These are phyloP conservation scores for Ochropleura plecta DNA, from an alignment of 2,888 invertebrate genomes.

Conservation along the genomic window DNA sequence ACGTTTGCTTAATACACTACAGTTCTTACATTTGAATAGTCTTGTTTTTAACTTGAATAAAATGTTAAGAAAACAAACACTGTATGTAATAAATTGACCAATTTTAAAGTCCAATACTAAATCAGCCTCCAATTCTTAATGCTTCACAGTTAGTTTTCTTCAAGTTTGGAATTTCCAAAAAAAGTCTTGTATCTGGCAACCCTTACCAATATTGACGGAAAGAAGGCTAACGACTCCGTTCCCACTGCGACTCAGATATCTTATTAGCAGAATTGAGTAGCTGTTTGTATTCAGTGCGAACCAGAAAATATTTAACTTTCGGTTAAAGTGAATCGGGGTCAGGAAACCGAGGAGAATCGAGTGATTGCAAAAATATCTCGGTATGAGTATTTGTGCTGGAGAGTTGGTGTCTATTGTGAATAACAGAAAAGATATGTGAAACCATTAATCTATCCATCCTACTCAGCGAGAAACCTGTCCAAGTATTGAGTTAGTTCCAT, in stretches of 20 bases:
- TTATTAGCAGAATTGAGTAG: conserved; percentile 69
- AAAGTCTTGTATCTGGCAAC: conserved; percentile 22
- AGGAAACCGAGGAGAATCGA: conserved; percentile 71
- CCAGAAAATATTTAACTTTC: conserved; percentile 71
- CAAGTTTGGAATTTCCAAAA: conserved; percentile 5
- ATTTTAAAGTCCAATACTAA: neutral
- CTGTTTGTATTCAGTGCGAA: conserved; percentile 69
- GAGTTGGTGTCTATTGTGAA: conserved; percentile 68
- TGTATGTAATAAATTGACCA: neutral
- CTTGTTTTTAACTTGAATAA: neutral
- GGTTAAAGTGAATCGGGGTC: conserved; percentile 76
- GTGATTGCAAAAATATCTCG: conserved; percentile 69
- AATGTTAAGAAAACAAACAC: neutral
- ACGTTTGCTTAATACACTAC: neutral
- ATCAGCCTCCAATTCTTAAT: neutral
- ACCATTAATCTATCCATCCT: conserved; percentile 66
- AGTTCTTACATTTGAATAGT: neutral
- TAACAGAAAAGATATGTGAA: conserved; percentile 65
- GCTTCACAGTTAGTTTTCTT: neutral
- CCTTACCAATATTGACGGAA: conserved; percentile 48
- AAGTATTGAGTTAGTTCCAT: conserved; percentile 62
- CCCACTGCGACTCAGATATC: conserved; percentile 59
- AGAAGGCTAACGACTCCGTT: conserved; percentile 56
- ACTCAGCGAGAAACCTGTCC: conserved; percentile 58
- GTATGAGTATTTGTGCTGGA: conserved; percentile 66